Evolutionary conservation across 2,113 vertebrate genomes (phyloP).

Genomic region (Gorsachius goisagi): DNA sequence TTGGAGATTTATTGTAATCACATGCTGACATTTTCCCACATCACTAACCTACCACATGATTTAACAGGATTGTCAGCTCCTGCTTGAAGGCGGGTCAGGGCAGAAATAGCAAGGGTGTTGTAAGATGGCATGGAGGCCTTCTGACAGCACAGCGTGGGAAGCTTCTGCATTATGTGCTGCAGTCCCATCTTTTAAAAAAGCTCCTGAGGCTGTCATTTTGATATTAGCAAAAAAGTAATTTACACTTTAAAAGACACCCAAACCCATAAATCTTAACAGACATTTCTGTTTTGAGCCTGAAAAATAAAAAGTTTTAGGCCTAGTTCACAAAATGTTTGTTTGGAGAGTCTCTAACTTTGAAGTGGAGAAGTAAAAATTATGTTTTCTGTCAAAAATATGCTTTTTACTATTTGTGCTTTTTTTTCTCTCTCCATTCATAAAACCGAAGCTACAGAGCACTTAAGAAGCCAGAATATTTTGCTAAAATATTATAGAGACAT

Average conservation of each 20-base stretch:
- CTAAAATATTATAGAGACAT: not conserved
- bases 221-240: conserved; percentile 34
- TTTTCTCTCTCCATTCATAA: not conserved
- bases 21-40: conserved; percentile 52
- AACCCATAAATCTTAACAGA: not conserved
- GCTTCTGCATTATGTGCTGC: not conserved
- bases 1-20: conserved; percentile 53
- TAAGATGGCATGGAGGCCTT: conserved; percentile 2
- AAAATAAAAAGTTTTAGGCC: not conserved
- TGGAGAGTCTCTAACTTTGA: not conserved
- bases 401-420: not conserved
- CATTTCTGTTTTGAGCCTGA: not conserved
- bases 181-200: not conserved
- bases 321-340: not conserved
- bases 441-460: not conserved
- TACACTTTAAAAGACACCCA: not conserved
- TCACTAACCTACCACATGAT: conserved; percentile 49
- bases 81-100: conserved; percentile 11
- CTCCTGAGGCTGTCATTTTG: conserved; percentile 2
- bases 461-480: not conserved
- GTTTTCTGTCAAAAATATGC: not conserved
- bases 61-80: conserved; percentile 53
- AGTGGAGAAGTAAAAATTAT: not conserved
- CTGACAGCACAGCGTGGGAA: conserved; percentile 20
- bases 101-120: conserved; percentile 50